These are phyloP conservation scores for Apodemia hepburni DNA, from an alignment of 2,888 invertebrate species.

Conservation along the genomic window DNA sequence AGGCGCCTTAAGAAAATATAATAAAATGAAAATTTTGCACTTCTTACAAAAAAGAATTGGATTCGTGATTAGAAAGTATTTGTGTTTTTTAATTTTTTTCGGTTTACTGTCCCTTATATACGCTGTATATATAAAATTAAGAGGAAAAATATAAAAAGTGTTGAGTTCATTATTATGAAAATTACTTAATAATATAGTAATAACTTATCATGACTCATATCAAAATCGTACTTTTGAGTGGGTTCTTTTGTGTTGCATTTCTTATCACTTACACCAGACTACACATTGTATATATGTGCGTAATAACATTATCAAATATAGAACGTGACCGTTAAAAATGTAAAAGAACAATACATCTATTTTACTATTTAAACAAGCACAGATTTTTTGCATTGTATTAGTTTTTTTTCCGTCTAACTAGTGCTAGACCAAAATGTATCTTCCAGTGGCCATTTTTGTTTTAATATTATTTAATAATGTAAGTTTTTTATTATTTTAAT, in stretches of 20 bases:
- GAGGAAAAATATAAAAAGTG: no score
- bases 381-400: not conserved
- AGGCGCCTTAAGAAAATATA: no score
- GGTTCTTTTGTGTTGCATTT: not conserved
- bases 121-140: no score
- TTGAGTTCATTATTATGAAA: no score
- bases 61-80: no score
- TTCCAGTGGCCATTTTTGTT: not conserved
- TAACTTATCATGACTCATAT: not conserved
- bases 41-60: no score
- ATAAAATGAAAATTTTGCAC: no score
- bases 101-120: no score
- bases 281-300: not conserved
- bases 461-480: not conserved
- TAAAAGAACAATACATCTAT: not conserved
- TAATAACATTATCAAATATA: not conserved
- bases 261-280: not conserved
- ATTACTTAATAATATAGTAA: no score
- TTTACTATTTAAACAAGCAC: not conserved
- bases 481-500: not conserved
- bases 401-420: not conserved
- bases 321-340: not conserved
- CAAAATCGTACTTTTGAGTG: not conserved
- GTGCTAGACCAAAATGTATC: not conserved
- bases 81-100: no score